Evolutionary conservation across 2,888 invertebrate species (phyloP).

Genomic region (Eumacrocentrus americanus): DNA sequence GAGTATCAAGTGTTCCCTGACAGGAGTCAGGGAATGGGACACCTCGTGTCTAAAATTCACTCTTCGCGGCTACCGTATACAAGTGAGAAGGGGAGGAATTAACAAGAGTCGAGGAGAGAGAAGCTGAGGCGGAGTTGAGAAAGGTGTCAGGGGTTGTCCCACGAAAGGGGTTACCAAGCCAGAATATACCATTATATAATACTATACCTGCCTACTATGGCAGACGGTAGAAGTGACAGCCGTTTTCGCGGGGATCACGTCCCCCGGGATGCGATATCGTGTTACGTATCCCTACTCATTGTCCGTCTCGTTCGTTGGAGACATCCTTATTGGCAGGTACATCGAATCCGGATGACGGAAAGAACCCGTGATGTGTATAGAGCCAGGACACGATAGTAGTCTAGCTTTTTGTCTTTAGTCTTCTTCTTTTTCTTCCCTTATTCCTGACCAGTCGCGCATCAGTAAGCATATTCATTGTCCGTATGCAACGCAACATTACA

Average conservation of each 20-base stretch:
- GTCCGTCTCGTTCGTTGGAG: neutral
- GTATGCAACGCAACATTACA: conserved; percentile 6
- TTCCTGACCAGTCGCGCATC: neutral
- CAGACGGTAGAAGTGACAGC: conserved; percentile 31
- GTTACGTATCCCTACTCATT: conserved; percentile 37
- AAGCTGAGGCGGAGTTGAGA: conserved; percentile 25
- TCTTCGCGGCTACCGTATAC: conserved; percentile 34
- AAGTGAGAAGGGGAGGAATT: conserved; percentile 32
- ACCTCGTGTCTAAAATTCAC: conserved; percentile 29
- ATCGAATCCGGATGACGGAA: neutral
- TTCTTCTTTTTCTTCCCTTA: neutral
- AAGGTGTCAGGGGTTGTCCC: conserved; percentile 36
- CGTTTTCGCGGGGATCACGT: conserved; percentile 38
- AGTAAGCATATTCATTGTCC: neutral
- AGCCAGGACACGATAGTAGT: neutral
- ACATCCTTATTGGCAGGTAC: conserved; percentile 17
- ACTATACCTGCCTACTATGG: neutral
- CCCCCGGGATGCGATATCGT: conserved; percentile 43
- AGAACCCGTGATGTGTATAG: conserved; percentile 7
- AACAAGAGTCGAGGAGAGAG: neutral
- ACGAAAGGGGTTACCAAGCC: conserved; percentile 17
- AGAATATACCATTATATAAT: neutral
- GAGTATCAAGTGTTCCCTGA: conserved; percentile 37
- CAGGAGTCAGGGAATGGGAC: conserved; percentile 39
- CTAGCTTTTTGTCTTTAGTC: neutral